Evolutionary conservation across 2,797 vertebrate species (phyloP).

Genomic region (Phrynocephalus forsythii): DNA sequence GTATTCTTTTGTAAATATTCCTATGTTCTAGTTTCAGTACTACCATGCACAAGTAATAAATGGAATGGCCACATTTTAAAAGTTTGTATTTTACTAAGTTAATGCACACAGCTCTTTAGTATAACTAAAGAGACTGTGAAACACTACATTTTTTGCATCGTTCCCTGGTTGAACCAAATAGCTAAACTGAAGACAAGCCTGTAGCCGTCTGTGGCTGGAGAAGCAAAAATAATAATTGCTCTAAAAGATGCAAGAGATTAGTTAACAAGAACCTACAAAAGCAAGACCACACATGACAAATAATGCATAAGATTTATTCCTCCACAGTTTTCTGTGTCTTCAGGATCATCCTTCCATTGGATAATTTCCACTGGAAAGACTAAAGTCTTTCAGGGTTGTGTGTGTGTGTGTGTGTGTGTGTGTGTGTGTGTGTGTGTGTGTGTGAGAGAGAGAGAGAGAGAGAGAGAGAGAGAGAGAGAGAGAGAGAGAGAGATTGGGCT

Average conservation of each 20-base stretch:
- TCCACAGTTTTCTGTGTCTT: not conserved
- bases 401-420: too few species aligned
- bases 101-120: not conserved
- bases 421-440: too few species aligned
- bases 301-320: constrained; percentile 42
- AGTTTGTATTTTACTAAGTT: not conserved
- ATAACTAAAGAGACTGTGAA: constrained; percentile 46
- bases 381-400: not conserved
- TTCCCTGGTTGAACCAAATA: constrained; percentile 60
- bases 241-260: constrained; percentile 49
- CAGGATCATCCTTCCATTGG: not conserved
- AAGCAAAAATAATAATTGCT: constrained; percentile 44
- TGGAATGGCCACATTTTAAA: not conserved
- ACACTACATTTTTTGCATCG: constrained; percentile 62
- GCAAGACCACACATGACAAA: constrained; percentile 57
- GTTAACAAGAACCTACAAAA: constrained; percentile 35
- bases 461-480: too few species aligned
- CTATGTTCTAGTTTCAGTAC: not conserved
- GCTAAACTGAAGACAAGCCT: constrained; percentile 59
- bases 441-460: not conserved
- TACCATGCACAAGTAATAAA: not conserved
- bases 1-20: not conserved
- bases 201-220: constrained; percentile 57
- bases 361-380: not conserved
- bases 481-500: not conserved